Evolutionary conservation across 2,113 vertebrate species (phyloP).

Genomic region (Piliocolobus tephrosceles): DNA sequence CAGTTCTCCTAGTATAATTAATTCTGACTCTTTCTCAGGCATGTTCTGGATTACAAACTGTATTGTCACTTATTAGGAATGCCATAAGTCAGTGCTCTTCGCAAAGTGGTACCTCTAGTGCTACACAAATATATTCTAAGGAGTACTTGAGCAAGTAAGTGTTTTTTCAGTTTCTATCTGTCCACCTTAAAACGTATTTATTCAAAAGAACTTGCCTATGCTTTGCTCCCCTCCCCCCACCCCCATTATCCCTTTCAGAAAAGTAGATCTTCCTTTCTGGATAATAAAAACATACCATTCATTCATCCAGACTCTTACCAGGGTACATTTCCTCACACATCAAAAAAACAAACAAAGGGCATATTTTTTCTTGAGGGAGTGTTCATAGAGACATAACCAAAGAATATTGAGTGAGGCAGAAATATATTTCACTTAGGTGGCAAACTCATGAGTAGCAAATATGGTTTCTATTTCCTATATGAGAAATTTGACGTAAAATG

Average conservation of each 20-base stretch:
- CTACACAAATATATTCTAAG: no score
- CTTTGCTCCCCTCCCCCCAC: fast-evolving
- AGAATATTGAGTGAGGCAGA: neutral
- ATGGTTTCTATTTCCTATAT: neutral
- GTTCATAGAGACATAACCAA: neutral
- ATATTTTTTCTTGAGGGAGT: neutral
- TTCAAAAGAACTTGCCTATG: no score
- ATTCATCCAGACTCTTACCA: neutral
- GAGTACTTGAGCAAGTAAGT: neutral
- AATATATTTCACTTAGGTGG: neutral
- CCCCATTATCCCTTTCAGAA: neutral
- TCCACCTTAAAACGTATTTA: neutral
- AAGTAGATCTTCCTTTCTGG: neutral
- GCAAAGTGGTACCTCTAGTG: neutral
- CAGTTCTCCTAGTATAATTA: neutral
- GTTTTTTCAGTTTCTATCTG: neutral
- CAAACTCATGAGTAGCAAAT: neutral
- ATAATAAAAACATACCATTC: neutral
- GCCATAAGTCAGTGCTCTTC: neutral
- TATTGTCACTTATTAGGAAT: neutral
- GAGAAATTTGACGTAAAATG: neutral
- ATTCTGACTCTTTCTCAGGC: no score
- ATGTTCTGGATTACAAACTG: no score
- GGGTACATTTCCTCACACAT: neutral
- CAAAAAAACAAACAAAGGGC: neutral